These are phyloP conservation scores for Meandrina meandrites DNA, from an alignment of 92 coral and sea anemone genomes.

Conservation along the genomic window DNA sequence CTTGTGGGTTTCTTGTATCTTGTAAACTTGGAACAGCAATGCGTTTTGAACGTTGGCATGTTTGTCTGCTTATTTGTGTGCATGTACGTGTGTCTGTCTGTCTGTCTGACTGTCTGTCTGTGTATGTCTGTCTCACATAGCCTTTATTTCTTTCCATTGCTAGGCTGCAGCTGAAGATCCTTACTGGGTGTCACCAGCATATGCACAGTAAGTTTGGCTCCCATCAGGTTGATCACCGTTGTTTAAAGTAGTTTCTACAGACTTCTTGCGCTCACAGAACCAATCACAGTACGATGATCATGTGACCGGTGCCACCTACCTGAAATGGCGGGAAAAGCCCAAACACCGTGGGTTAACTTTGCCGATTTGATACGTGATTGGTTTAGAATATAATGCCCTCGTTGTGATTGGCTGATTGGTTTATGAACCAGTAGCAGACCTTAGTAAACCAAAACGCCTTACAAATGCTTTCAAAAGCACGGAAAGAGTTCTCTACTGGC, in stretches of 20 bases:
- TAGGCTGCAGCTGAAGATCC: constrained; percentile 98
- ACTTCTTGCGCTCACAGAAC: no score
- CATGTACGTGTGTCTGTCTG: neutral
- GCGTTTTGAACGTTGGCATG: neutral
- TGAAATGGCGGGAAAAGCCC: neutral
- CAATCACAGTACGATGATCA: neutral
- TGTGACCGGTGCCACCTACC: neutral
- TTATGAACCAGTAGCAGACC: no score
- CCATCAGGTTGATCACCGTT: neutral
- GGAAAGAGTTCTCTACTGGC: no score
- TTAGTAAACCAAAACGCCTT: no score
- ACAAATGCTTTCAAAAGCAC: no score
- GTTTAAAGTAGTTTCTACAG: no score
- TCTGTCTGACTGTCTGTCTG: neutral
- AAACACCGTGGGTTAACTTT: neutral
- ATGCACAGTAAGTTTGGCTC: constrained; percentile 78
- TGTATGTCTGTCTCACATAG: neutral
- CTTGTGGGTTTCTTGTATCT: no score
- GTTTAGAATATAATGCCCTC: no score
- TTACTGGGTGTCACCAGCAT: constrained; percentile 98
- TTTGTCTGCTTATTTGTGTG: neutral
- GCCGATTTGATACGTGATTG: no score
- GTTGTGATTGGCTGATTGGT: no score
- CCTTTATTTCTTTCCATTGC: neutral
- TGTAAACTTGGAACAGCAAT: neutral